Conservation (phyloP, 2,113 vertebrate species). For the Tachuris rubrigastra region DNA sequence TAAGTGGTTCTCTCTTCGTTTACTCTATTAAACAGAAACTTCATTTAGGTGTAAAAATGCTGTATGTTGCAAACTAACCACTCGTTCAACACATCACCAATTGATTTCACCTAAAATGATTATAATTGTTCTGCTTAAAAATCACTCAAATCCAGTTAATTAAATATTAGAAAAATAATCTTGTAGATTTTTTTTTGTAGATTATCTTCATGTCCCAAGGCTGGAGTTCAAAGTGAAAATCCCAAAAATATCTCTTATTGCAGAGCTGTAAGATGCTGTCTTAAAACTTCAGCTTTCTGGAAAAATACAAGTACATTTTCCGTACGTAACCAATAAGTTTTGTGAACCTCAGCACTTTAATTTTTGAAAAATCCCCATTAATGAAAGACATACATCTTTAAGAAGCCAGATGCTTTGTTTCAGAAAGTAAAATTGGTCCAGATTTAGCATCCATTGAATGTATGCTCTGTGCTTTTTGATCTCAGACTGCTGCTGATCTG, state of each 20-base stretch:
- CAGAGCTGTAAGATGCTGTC: not conserved
- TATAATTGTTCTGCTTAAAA: conserved; percentile 16
- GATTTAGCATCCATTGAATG: not conserved
- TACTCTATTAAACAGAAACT: conserved; percentile 55
- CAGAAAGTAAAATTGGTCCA: not conserved
- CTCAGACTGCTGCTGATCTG: not conserved
- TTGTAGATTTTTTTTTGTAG: no score
- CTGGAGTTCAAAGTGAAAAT: not conserved
- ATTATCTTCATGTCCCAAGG: no score
- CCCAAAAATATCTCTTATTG: not conserved
- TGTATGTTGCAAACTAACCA: not conserved
- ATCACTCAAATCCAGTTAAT: not conserved
- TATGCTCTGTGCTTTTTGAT: not conserved
- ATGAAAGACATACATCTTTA: not conserved
- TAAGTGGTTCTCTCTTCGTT: conserved; percentile 54
- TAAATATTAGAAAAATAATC: not conserved
- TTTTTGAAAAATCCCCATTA: not conserved
- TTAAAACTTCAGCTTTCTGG: not conserved
- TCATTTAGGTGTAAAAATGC: conserved; percentile 36
- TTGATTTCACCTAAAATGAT: not conserved
- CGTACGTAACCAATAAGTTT: not conserved
- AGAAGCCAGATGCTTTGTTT: not conserved
- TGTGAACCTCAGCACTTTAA: not conserved
- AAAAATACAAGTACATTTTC: not conserved
- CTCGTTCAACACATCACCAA: not conserved